Evolutionary conservation across 2,888 invertebrate genomes (phyloP).

Genomic region (Nysson spinosus): DNA sequence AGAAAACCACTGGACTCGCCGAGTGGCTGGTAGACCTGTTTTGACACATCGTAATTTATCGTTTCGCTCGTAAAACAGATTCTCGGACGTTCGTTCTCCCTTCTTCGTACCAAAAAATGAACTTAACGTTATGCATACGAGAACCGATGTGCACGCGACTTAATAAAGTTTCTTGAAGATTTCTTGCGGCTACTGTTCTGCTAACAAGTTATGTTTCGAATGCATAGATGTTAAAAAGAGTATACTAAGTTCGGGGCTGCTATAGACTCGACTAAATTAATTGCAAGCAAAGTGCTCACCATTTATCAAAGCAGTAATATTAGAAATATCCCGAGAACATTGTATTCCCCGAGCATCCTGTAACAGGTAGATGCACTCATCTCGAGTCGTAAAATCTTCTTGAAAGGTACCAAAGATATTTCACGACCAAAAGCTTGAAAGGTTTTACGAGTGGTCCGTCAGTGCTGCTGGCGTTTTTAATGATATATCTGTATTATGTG

Average conservation of each 20-base stretch:
- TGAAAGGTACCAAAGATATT: slow-evolving; percentile 13
- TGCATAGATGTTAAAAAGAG: too few species aligned
- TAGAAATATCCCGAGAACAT: too few species aligned
- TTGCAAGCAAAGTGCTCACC: too few species aligned
- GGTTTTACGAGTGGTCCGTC: slow-evolving; percentile 60
- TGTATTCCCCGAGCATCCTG: background rate
- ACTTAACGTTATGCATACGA: slow-evolving; percentile 25
- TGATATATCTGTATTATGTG: slow-evolving; percentile 56
- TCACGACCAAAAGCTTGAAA: slow-evolving; percentile 11
- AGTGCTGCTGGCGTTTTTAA: slow-evolving; percentile 50
- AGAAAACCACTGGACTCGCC: slow-evolving; percentile 52
- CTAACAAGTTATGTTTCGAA: too few species aligned
- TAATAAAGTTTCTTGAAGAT: too few species aligned
- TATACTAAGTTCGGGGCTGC: too few species aligned
- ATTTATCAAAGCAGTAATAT: too few species aligned
- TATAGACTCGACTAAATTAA: too few species aligned
- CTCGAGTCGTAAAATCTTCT: slow-evolving; percentile 5
- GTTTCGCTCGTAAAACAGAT: slow-evolving; percentile 66
- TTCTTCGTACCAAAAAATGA: slow-evolving; percentile 22
- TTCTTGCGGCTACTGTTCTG: too few species aligned
- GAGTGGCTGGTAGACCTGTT: slow-evolving; percentile 66
- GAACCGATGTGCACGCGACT: slow-evolving; percentile 1
- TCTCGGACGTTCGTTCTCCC: slow-evolving; percentile 48
- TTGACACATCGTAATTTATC: slow-evolving; percentile 70
- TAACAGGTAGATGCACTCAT: slow-evolving; percentile 6